phyloP scores from a whole-genome alignment of 1,140 invertebrate species.

The Campodea augens region DNA sequence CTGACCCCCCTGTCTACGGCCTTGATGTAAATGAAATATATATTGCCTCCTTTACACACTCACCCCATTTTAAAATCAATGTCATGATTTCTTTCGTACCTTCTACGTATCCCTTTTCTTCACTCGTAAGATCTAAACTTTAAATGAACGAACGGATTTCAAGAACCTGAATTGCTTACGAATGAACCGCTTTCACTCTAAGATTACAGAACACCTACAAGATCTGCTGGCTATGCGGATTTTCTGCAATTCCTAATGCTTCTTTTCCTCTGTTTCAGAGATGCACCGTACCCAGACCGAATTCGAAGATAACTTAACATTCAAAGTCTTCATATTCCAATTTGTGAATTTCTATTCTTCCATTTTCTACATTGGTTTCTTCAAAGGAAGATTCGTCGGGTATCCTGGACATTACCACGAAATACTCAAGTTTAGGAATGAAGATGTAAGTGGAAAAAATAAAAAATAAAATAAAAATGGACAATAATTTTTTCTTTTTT shows the following conservation, averaged over 20 bases:
- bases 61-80: too few species aligned
- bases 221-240: too few species aligned
- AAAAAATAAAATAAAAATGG: not conserved
- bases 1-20: too few species aligned
- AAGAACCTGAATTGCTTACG: too few species aligned
- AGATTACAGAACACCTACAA: too few species aligned
- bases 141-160: too few species aligned
- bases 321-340: slow-evolving; percentile 73
- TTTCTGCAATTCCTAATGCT: slow-evolving; percentile 1
- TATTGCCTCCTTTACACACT: too few species aligned
- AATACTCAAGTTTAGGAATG: slow-evolving; percentile 45
- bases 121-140: too few species aligned
- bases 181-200: too few species aligned
- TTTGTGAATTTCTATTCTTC: slow-evolving; percentile 76
- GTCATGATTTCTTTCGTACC: too few species aligned
- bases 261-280: slow-evolving; percentile 29
- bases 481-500: slow-evolving; percentile 1
- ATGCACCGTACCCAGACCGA: slow-evolving; percentile 67
- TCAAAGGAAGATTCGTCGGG: slow-evolving; percentile 61
- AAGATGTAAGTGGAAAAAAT: slow-evolving; percentile 34
- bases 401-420: slow-evolving; percentile 53
- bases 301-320: slow-evolving; percentile 61
- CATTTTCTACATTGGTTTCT: slow-evolving; percentile 69
- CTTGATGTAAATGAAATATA: too few species aligned
- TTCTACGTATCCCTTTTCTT: too few species aligned